Evolutionary conservation across 1,140 invertebrate species (phyloP).

Genomic region (Lasioglossum baleicum): DNA sequence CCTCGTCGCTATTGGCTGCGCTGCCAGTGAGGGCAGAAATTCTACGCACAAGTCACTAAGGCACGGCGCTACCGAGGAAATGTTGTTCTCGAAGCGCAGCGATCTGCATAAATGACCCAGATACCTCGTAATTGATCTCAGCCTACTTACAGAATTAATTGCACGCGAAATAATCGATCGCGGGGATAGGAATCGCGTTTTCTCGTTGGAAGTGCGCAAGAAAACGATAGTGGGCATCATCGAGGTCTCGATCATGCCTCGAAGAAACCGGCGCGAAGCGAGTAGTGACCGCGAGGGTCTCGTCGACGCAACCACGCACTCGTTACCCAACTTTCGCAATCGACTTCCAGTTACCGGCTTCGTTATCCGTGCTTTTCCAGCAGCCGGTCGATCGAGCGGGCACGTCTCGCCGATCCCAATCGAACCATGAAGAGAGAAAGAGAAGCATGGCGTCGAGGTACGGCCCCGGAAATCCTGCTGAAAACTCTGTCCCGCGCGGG

Average conservation of each 20-base stretch:
- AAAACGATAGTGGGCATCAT: not conserved
- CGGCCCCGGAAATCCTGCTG: too few relatives aligned
- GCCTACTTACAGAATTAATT: too few relatives aligned
- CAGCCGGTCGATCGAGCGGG: not conserved
- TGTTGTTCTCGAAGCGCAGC: too few relatives aligned
- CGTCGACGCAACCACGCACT: not conserved
- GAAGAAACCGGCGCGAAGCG: not conserved
- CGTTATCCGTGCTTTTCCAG: not conserved
- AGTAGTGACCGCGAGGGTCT: not conserved
- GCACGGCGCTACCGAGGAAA: too few relatives aligned
- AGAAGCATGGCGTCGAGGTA: not conserved
- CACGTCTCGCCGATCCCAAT: constrained; percentile 1
- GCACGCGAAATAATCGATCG: not conserved
- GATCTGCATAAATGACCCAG: too few relatives aligned
- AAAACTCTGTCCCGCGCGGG: not conserved
- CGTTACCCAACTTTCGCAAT: not conserved
- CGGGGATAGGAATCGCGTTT: too few relatives aligned
- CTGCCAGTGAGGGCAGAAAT: too few relatives aligned
- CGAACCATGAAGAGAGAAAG: not conserved
- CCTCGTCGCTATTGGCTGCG: too few relatives aligned
- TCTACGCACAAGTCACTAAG: too few relatives aligned
- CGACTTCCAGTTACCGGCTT: constrained; percentile 2
- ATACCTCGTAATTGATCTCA: too few relatives aligned
- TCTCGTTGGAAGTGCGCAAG: too few relatives aligned
- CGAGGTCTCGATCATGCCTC: constrained; percentile 1